Conservation (phyloP, 92 coral and sea anemone species). For the Parazoanthus atlanticus region DNA sequence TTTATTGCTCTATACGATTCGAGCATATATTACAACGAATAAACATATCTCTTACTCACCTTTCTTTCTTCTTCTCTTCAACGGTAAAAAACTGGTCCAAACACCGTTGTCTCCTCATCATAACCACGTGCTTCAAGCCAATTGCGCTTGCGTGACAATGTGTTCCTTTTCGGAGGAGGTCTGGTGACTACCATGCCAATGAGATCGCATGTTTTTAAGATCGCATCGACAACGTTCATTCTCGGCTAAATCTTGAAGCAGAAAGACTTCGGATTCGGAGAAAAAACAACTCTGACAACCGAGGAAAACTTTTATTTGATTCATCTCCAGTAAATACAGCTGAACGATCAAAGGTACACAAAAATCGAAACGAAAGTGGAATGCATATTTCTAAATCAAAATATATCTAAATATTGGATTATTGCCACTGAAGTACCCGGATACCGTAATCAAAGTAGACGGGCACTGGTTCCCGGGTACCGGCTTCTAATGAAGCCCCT, state of each 20-base stretch:
- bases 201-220: background rate
- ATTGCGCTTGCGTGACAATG: too few species aligned
- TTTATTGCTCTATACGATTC: too few species aligned
- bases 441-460: background rate
- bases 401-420: background rate
- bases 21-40: too few species aligned
- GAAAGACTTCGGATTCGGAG: background rate
- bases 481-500: slow-evolving; percentile 2
- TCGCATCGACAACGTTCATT: slow-evolving; percentile 6
- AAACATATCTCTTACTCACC: too few species aligned
- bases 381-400: background rate
- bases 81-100: too few species aligned
- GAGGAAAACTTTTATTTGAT: background rate
- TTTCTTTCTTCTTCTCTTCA: too few species aligned
- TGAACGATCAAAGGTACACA: background rate
- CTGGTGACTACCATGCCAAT: slow-evolving; percentile 7
- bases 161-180: background rate
- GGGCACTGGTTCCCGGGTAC: slow-evolving; percentile 16
- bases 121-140: too few species aligned
- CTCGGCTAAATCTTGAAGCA: slow-evolving; percentile 7
- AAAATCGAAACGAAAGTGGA: background rate
- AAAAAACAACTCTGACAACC: background rate
- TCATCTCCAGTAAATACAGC: slow-evolving; percentile 2
- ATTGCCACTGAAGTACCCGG: slow-evolving; percentile 21
- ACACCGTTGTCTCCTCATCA: too few species aligned